phyloP scores from a whole-genome alignment of 2,797 vertebrate species.

The Selene dorsalis region DNA sequence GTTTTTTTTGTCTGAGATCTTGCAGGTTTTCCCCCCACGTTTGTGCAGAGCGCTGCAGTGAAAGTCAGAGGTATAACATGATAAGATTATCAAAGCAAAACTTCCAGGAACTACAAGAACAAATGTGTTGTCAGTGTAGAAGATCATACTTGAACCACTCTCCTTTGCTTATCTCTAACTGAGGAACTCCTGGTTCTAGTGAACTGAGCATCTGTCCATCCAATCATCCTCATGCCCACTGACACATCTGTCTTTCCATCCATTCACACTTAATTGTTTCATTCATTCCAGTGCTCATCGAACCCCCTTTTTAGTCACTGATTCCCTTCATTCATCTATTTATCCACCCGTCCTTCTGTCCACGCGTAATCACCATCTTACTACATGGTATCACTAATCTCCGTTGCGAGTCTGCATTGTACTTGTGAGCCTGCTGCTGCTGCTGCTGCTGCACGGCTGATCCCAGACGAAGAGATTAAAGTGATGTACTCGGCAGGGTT shows the following conservation, averaged over 20 bases:
- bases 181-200: conserved; percentile 1
- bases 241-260: conserved; percentile 7
- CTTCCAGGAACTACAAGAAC: neutral
- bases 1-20: conserved; percentile 8
- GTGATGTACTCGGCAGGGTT: conserved; percentile 47
- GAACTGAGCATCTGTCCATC: conserved; percentile 15
- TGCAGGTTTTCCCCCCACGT: neutral
- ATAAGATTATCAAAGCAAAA: conserved; percentile 2
- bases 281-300: conserved; percentile 12
- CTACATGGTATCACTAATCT: conserved; percentile 60
- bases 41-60: neutral
- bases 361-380: conserved; percentile 36
- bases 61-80: conserved; percentile 20
- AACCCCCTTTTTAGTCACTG: neutral
- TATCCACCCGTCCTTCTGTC: conserved; percentile 14
- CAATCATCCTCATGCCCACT: neutral
- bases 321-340: conserved; percentile 25
- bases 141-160: conserved; percentile 9
- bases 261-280: neutral
- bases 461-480: conserved; percentile 67
- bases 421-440: conserved; percentile 44
- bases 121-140: neutral
- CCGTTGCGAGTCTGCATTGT: conserved; percentile 13
- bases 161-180: neutral
- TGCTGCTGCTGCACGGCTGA: conserved; percentile 37